Percentiles rank a stretch among this genome's conserved stretches.
Conservation (phyloP, 2,113 vertebrate genomes). For the Meriones unguiculatus region DNA sequence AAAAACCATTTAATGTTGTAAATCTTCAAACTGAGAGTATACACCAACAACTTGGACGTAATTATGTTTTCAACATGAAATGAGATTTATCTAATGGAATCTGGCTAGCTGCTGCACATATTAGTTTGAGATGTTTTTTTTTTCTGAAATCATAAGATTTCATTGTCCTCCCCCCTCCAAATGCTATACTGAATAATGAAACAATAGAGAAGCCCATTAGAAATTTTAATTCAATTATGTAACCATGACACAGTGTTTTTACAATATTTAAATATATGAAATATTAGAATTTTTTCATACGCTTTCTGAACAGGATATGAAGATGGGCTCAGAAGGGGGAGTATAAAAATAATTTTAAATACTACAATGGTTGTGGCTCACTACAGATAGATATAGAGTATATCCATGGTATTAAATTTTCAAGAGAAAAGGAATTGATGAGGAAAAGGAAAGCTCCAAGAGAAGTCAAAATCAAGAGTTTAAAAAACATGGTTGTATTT, state of each 20-base stretch:
- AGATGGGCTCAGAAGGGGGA: background rate
- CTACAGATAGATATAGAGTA: background rate
- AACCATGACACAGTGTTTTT: background rate
- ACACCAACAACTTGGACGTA: constrained; percentile 62
- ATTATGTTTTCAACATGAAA: constrained; percentile 62
- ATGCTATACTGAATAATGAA: background rate
- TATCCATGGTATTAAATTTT: background rate
- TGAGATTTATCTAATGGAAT: constrained; percentile 68
- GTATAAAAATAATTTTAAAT: background rate
- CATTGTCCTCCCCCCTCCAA: background rate
- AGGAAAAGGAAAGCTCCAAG: background rate
- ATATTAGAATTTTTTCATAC: background rate
- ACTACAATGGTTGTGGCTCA: background rate
- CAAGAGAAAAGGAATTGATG: background rate
- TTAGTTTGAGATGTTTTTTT: background rate
- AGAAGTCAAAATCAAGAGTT: background rate
- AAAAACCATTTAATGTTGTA: constrained; percentile 69
- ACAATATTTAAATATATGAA: constrained; percentile 33
- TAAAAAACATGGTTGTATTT: background rate
- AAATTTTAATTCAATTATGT: constrained; percentile 24
- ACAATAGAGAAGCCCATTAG: background rate
- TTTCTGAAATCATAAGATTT: constrained; percentile 14
- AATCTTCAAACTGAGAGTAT: constrained; percentile 66
- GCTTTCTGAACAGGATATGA: background rate
- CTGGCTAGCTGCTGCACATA: background rate